Evolutionary conservation across 1,140 invertebrate genomes (phyloP), one percentile per base, ranked within the genome.

Genomic region (Formica exsecta): DNA sequence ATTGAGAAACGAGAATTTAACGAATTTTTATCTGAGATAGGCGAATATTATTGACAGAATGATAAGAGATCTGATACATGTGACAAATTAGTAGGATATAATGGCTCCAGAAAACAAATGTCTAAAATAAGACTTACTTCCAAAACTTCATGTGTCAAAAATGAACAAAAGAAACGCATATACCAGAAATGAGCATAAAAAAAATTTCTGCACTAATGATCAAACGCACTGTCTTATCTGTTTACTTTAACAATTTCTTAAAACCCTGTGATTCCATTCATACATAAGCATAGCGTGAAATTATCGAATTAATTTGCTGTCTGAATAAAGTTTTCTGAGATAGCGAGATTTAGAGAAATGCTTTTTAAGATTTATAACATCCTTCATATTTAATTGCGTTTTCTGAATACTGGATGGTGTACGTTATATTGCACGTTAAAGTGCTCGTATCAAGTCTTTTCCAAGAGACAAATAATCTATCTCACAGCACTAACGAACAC

Each of bases 401-500:
- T 87, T 75, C 65, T 73, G 61, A 90, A 90, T 90, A 90, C 88
- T 87, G 76, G 51, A 70, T 68, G 61, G 71, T 71, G 85, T 87
- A 87, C 51, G 29, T 79, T 36, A 22, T 85, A 74, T 79, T 83
- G 77, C 74, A 86, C 61, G n/a, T 65, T 19, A 54, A 44, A 84
- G 64, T 86, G 44, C 81, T 48, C 64, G 16, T 19, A 41, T 70
- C 59, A 75, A 81, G 38, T 89, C 61, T 7, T 29, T 73, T 71
- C 71, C 61, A 81, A 48, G 76, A 90, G 75, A 90, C 44, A 68
- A 57, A 16, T 86, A 70, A 90, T 79, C 13, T 61, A 83, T 89
- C 89, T 91, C 89, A 91, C 90, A 90, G 71, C 89, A 91, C 89
- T 90, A 91, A 91, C 74, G 74, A 91, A 91, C 84, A 13, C 16